phyloP scores from a whole-genome alignment of 2,888 invertebrate genomes.

The Dusona sp. region DNA sequence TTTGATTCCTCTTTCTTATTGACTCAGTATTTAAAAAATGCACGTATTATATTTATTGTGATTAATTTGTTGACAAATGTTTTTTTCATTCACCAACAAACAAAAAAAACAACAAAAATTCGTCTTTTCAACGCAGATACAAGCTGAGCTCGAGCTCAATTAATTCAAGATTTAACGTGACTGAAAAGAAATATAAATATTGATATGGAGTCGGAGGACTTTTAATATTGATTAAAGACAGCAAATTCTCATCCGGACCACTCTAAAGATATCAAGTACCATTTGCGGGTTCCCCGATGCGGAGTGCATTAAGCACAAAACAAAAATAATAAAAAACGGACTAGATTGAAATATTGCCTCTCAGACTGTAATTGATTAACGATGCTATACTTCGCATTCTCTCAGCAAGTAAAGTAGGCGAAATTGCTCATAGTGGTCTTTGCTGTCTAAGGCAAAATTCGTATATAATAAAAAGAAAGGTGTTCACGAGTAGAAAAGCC shows the following conservation, averaged over 20 bases:
- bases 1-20: neutral
- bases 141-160: neutral
- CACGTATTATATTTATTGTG: neutral
- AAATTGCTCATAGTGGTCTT: neutral
- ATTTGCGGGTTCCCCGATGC: neutral
- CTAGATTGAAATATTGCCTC: constrained; percentile 30
- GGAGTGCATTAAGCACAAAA: neutral
- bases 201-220: neutral
- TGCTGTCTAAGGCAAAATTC: neutral
- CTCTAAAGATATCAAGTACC: constrained; percentile 6
- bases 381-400: neutral
- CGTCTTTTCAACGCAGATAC: neutral
- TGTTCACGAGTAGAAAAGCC: neutral
- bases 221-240: neutral
- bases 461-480: neutral
- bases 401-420: neutral
- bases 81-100: neutral
- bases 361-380: constrained; percentile 41
- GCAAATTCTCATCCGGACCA: neutral
- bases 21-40: neutral
- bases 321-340: neutral
- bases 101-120: neutral
- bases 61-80: neutral
- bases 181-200: neutral
- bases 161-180: constrained; percentile 2